Evolutionary conservation across 2,888 invertebrate genomes (phyloP).

Genomic region (Latrodectus elegans): DNA sequence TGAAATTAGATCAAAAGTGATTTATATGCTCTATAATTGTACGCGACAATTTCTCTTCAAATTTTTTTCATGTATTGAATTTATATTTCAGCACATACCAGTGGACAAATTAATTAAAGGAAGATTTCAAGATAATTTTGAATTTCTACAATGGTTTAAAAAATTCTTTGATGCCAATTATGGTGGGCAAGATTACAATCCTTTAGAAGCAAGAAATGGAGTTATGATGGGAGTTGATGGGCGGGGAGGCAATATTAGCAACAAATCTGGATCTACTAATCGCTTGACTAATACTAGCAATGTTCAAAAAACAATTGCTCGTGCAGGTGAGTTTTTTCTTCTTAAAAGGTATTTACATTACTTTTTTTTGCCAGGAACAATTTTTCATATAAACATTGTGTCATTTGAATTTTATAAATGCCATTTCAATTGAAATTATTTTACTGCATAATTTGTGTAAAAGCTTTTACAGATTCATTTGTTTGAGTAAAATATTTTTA

Average conservation of each 20-base stretch:
- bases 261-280: conserved; percentile 70
- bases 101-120: conserved; percentile 99
- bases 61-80: conserved; percentile 69
- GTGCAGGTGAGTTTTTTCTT: conserved; percentile 60
- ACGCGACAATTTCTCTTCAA: not conserved
- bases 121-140: conserved; percentile 99
- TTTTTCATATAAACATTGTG: no score
- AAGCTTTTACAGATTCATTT: no score
- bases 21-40: not conserved
- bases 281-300: conserved; percentile 67
- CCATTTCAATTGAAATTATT: no score
- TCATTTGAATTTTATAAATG: no score
- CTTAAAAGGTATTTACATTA: not conserved
- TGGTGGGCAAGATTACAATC: conserved; percentile 97
- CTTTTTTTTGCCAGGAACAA: not conserved
- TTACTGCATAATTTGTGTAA: no score
- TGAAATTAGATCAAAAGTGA: not conserved
- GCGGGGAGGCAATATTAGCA: conserved; percentile 19
- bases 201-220: conserved; percentile 89
- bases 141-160: conserved; percentile 99
- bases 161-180: conserved; percentile 99
- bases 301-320: conserved; percentile 69
- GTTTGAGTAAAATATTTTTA: no score
- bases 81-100: conserved; percentile 89
- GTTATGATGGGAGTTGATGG: conserved; percentile 81